Conservation (phyloP, 1,140 invertebrate genomes). For the Brachionus koreanus region DNA sequence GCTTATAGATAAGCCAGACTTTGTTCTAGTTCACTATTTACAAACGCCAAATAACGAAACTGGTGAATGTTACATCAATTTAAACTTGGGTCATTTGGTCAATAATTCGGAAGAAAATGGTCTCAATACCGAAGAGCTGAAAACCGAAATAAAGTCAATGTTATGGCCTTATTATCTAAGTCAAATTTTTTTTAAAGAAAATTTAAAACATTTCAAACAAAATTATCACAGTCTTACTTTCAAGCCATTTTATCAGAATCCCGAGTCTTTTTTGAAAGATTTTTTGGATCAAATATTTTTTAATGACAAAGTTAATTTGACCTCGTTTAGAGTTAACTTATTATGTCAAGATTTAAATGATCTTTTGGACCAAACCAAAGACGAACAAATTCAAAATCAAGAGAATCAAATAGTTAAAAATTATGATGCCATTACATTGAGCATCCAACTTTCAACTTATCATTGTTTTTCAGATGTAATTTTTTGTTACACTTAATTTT, state of each 20-base stretch:
- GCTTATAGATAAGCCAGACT: conserved; percentile 93
- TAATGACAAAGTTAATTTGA: background rate
- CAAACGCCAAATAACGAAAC: conserved; percentile 90
- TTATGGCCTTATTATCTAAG: conserved; percentile 64
- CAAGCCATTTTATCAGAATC: background rate
- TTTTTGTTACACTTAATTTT: background rate
- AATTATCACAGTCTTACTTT: conserved; percentile 8
- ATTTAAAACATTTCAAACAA: conserved; percentile 7
- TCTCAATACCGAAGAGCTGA: conserved; percentile 77
- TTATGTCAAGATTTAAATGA: conserved; percentile 21
- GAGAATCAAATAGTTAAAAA: background rate
- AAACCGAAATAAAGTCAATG: conserved; percentile 92
- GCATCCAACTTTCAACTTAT: background rate
- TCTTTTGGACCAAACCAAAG: background rate
- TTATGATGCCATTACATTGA: background rate
- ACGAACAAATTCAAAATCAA: background rate
- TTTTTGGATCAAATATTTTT: background rate
- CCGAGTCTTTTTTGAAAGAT: background rate
- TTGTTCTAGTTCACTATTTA: conserved; percentile 92
- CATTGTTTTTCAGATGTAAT: background rate
- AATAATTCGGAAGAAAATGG: conserved; percentile 84
- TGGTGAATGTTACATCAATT: conserved; percentile 69
- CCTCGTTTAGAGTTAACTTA: background rate
- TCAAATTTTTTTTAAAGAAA: conserved; percentile 15
- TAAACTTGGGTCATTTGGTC: conserved; percentile 82